Percentiles rank a stretch among this genome's conserved stretches.
Evolutionary conservation across 2,888 invertebrate species (phyloP).

Genomic region (Acrobasis consociella): DNA sequence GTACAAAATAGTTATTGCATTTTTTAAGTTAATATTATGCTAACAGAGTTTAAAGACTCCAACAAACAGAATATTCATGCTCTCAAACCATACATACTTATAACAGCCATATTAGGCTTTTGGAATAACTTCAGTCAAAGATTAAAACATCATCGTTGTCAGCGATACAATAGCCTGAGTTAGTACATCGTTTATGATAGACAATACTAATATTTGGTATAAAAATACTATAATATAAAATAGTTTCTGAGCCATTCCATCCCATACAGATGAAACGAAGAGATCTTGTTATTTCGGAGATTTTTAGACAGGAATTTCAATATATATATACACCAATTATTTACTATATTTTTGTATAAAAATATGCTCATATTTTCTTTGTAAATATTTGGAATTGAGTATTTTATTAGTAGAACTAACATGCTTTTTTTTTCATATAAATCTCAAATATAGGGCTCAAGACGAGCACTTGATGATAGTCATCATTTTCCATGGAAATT

Average conservation of each 20-base stretch:
- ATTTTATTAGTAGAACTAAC: not conserved
- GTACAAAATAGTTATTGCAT: too few relatives aligned
- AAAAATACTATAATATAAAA: conserved; percentile 53
- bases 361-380: not conserved
- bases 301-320: not conserved
- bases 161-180: conserved; percentile 14
- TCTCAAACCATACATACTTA: not conserved
- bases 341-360: conserved; percentile 3
- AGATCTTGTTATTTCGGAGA: conserved; percentile 28
- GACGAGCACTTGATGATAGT: not conserved
- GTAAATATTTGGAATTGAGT: not conserved
- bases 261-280: conserved; percentile 25
- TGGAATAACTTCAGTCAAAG: conserved; percentile 9
- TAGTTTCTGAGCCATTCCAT: conserved; percentile 29
- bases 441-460: not conserved
- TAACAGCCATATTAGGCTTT: not conserved
- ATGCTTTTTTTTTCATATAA: not conserved
- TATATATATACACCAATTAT: not conserved
- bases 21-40: conserved; percentile 24
- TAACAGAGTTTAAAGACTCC: not conserved
- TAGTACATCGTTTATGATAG: conserved; percentile 31
- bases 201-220: conserved; percentile 66
- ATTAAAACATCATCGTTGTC: conserved; percentile 20
- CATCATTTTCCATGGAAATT: too few relatives aligned
- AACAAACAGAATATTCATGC: not conserved